phyloP scores from a whole-genome alignment of 2,888 invertebrate genomes.

The Ariolimax columbianus region DNA sequence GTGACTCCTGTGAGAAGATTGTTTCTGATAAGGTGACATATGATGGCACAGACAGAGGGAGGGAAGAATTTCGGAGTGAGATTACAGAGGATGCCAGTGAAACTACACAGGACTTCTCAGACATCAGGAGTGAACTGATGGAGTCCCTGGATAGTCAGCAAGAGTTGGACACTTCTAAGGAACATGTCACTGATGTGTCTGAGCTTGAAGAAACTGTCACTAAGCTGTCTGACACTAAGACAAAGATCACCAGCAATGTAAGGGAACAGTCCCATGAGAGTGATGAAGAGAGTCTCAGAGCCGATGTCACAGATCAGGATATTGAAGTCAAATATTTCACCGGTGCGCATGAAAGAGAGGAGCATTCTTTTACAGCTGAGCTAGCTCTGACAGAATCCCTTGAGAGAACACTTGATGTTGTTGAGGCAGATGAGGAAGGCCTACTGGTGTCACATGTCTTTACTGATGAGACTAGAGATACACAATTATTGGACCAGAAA shows the following conservation, averaged over 20 bases:
- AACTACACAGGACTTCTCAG: slow-evolving; percentile 51
- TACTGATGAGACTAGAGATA: background rate
- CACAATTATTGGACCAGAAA: background rate
- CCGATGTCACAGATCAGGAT: background rate
- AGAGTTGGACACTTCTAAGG: slow-evolving; percentile 29
- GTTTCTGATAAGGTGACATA: background rate
- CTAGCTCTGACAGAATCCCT: background rate
- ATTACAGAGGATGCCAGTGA: slow-evolving; percentile 42
- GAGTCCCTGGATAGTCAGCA: slow-evolving; percentile 49
- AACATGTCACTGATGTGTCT: background rate
- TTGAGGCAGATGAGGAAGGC: background rate
- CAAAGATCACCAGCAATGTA: no score
- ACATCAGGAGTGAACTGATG: slow-evolving; percentile 48
- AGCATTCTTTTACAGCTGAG: background rate
- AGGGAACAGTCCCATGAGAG: background rate
- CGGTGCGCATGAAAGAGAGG: background rate
- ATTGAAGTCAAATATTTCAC: background rate
- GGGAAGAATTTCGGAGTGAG: slow-evolving; percentile 35
- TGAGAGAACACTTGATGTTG: background rate
- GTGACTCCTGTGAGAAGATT: background rate
- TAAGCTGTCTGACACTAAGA: background rate
- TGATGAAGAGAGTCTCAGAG: background rate
- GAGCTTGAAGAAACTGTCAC: background rate
- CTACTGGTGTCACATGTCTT: background rate
- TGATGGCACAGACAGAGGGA: background rate